A percentile compares a stretch with the other conserved stretches of the same genome.
Evolutionary conservation across 1,140 invertebrate genomes (phyloP).

Genomic region (Lerema accius): DNA sequence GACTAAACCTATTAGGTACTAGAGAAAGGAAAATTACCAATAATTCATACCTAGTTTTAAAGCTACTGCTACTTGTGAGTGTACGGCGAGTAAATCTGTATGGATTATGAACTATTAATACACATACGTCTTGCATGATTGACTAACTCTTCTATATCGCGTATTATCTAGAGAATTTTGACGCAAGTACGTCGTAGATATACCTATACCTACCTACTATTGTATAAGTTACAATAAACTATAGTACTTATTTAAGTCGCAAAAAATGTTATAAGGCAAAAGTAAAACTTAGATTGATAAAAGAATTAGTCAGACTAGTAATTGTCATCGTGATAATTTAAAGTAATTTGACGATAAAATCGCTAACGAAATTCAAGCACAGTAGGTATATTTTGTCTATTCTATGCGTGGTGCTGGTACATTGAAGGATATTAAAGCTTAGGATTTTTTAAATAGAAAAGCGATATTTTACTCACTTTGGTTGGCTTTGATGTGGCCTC

Average conservation of each 20-base stretch:
- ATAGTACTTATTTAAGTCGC: no score
- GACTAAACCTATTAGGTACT: background rate
- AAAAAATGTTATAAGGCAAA: no score
- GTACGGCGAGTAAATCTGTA: constrained; percentile 2
- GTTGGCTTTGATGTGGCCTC: constrained; percentile 50
- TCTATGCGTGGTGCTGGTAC: no score
- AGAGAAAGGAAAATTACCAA: constrained; percentile 2
- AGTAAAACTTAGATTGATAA: no score
- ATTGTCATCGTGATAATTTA: no score
- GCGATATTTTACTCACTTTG: constrained; percentile 45
- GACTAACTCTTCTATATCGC: background rate
- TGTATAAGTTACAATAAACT: no score
- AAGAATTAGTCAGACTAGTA: no score
- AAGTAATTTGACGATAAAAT: no score
- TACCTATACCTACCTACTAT: no score
- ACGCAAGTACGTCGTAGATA: no score
- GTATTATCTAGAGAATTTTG: background rate
- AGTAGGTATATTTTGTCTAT: no score
- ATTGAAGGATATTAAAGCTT: background rate
- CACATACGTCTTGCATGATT: constrained; percentile 4
- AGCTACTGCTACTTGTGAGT: background rate
- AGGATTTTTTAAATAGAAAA: background rate
- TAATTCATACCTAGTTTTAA: constrained; percentile 4
- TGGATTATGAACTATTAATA: constrained; percentile 22
- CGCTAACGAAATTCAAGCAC: no score